These are phyloP conservation scores for Ctenopoma multispine DNA, from an alignment of 2,797 vertebrate species.

Conservation along the genomic window DNA sequence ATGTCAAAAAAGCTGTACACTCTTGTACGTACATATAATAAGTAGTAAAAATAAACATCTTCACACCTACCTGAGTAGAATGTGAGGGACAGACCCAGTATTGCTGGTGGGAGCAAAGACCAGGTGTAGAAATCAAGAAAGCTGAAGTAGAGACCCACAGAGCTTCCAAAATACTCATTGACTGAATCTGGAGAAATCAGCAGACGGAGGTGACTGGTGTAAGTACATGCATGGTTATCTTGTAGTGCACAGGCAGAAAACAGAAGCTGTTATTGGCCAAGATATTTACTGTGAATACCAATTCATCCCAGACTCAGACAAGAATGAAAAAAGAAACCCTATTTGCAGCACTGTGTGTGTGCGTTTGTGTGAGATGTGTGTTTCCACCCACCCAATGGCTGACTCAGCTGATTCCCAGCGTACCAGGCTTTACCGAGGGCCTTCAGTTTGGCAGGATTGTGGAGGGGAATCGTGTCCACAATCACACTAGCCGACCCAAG, in stretches of 20 bases:
- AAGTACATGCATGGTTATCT: background rate
- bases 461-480: conserved; percentile 79
- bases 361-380: background rate
- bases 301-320: background rate
- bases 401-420: conserved; percentile 78
- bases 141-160: conserved; percentile 86
- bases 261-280: background rate
- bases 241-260: background rate
- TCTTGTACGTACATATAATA: no score
- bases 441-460: conserved; percentile 73
- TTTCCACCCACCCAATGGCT: conserved; percentile 83
- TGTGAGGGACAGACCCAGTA: conserved; percentile 78
- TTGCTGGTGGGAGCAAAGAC: conserved; percentile 82
- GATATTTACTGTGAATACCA: background rate
- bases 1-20: background rate
- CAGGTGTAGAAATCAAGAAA: conserved; percentile 89
- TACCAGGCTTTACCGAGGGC: conserved; percentile 82
- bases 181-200: conserved; percentile 77
- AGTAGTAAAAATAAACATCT: background rate
- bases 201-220: conserved; percentile 2
- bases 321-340: background rate
- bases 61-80: conserved; percentile 73
- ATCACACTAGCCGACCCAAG: conserved; percentile 78
- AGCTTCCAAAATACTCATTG: conserved; percentile 83
- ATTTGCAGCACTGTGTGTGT: background rate